Conservation (phyloP, 2,888 invertebrate species). For the Ctena decussata region DNA sequence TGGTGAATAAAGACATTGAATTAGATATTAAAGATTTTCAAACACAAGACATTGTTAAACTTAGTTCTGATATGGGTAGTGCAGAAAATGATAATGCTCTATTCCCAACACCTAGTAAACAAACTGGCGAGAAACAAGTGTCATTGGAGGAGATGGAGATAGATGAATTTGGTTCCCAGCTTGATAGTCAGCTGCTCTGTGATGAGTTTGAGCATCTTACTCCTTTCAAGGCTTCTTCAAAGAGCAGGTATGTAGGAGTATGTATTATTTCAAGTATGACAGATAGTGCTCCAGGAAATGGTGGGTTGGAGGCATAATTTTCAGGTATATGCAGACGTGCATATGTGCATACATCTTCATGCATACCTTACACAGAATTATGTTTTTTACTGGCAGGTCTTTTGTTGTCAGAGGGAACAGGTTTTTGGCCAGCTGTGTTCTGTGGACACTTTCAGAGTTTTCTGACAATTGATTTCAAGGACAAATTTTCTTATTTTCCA, state of each 20-base stretch:
- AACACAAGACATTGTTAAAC: not conserved
- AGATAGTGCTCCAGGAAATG: no score
- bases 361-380: no score
- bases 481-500: no score
- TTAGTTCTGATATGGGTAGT: not conserved
- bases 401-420: no score
- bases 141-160: conserved; percentile 43
- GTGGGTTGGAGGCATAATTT: no score
- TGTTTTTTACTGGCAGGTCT: no score
- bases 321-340: no score
- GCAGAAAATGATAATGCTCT: conserved; percentile 10
- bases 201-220: conserved; percentile 56
- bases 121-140: not conserved
- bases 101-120: conserved; percentile 34
- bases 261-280: no score
- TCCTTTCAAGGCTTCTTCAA: conserved; percentile 45
- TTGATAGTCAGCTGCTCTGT: conserved; percentile 52
- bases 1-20: not conserved
- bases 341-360: no score
- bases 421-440: no score
- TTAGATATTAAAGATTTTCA: not conserved
- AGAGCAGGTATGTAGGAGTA: not conserved
- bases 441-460: no score
- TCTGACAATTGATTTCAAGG: no score
- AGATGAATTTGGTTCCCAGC: conserved; percentile 65